phyloP scores from a whole-genome alignment of 2,113 vertebrate species.

The Chunga burmeisteri region DNA sequence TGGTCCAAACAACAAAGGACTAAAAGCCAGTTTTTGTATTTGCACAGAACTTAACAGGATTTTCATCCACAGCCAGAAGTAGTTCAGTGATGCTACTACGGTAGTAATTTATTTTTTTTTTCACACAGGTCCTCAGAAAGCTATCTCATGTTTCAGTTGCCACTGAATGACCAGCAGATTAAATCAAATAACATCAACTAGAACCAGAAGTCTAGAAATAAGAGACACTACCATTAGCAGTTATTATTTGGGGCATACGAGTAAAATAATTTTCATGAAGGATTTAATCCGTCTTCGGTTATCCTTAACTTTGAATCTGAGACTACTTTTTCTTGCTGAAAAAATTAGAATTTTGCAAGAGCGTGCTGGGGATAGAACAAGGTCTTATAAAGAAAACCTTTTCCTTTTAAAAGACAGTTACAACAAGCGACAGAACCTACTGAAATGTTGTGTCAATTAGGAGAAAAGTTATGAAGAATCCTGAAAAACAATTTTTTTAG shows the following conservation, averaged over 20 bases:
- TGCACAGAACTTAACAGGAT: neutral
- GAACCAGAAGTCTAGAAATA: neutral
- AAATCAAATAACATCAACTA: neutral
- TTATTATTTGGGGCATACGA: neutral
- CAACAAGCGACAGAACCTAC: neutral
- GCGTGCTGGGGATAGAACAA: neutral
- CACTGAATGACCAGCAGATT: neutral
- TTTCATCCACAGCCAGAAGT: neutral
- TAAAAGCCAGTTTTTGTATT: neutral
- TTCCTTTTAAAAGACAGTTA: neutral
- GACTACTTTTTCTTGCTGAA: neutral
- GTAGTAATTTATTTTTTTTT: neutral
- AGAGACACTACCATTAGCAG: neutral
- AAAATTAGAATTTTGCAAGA: neutral
- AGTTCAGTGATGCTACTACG: rapidly evolving
- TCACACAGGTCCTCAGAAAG: neutral
- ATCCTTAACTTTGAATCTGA: neutral
- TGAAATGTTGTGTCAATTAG: neutral
- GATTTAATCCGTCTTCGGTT: neutral
- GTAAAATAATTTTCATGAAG: neutral
- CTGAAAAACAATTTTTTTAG: neutral
- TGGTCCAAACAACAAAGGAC: neutral
- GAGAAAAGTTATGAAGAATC: neutral
- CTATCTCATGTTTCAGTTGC: neutral
- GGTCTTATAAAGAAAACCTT: neutral